Base-by-base conservation (phyloP, 2,113 vertebrate species). In the Accipiter virgatus region DNA sequence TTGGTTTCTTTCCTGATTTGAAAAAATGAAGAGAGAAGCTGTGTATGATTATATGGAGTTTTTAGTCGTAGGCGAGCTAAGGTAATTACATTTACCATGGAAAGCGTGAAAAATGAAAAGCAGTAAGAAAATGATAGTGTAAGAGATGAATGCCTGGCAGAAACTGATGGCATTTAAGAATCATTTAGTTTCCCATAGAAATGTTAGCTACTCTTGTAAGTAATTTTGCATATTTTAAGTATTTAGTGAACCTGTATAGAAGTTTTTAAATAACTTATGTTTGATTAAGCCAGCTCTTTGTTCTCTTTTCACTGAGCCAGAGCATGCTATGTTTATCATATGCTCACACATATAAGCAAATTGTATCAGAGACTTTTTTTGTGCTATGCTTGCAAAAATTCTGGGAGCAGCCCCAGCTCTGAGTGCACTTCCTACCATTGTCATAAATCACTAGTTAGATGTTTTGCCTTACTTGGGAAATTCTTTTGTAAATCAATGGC, bases 341-440 rank as follows among this genome's bases (percentile, higher is more conserved):
- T 3, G 2, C n/a, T 91, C 52, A 65, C 26, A 11, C 86, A 32
- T 59, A 7, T 17, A 65, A 72, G n/a, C n/a, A 72, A 77, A 29
- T 74, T 55, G 34, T 74, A 63, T 90, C 8, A 9, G 59, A 87
- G 16, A 13, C 26, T 53, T 55, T 85, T 85, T 70, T 86, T 87
- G 47, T 92, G 58, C 93, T 95, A 36, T 34, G 40, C 47, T 89
- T 95, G 95, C 94, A 97, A 43, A 97, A 96, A 82, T 53, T 70
- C 67, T 66, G 56, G 72, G 42, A 93, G 84, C 80, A 91, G 66
- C 78, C 90, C 81, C 90, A 97, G 74, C 72, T 93, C 59, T 65
- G 19, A 90, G 55, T 83, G 73, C 31, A 65, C 72, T 95, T 97
- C 96, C 94, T 95, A 75, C 81, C 27, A 68, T 83, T 94, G 96